phyloP scores from a whole-genome alignment of 2,113 vertebrate genomes.

The Mus pahari region DNA sequence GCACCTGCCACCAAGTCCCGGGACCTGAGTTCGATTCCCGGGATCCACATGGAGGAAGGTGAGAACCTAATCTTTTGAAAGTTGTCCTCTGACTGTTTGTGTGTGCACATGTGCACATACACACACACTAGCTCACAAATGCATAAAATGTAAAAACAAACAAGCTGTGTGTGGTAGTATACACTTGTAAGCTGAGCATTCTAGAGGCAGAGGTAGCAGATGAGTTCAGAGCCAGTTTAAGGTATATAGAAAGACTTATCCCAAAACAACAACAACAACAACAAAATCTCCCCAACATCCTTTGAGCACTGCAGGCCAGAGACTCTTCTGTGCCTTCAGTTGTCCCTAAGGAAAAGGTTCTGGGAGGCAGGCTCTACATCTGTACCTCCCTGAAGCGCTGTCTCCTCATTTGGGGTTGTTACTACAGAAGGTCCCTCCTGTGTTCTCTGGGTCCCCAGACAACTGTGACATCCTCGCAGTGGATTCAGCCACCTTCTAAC shows the following conservation, averaged over 20 bases:
- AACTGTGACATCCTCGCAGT: not conserved
- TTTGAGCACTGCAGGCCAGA: no score
- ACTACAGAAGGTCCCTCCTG: not conserved
- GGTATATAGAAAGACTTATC: not conserved
- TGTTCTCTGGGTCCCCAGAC: not conserved
- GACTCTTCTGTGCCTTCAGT: not conserved
- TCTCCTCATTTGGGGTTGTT: not conserved
- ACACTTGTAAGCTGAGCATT: not conserved
- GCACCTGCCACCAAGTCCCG: not conserved
- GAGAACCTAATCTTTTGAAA: not conserved
- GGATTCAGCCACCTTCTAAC: not conserved
- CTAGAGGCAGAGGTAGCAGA: not conserved
- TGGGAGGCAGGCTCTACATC: not conserved
- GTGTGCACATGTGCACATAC: no score
- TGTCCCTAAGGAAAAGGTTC: no score
- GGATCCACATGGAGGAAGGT: not conserved
- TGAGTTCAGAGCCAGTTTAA: not conserved
- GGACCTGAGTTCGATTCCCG: not conserved
- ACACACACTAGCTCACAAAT: not conserved
- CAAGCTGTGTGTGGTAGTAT: not conserved
- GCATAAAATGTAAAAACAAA: not conserved
- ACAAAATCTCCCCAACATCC: not conserved
- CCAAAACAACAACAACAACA: not conserved
- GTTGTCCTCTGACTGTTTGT: not conserved
- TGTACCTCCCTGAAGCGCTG: not conserved